Base-by-base conservation (phyloP, 2,888 invertebrate species). In the Cetonia aurata region DNA sequence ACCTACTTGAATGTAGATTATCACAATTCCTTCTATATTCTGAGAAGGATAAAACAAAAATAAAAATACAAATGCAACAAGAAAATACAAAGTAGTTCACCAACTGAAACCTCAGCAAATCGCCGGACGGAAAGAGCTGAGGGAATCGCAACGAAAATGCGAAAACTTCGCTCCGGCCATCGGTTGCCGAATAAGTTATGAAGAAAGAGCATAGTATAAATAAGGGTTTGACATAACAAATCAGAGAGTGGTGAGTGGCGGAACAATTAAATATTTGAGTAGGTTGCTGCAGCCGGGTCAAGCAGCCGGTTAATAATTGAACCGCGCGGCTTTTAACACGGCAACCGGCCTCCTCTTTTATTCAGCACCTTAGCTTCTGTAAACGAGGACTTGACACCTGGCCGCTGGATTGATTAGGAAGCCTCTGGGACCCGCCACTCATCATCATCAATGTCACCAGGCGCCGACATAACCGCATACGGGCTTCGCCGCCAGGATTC, bases 191-290 rank as follows among this genome's bases (percentile, higher is more conserved):
- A 60, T 60, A 69, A 59, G 50, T 69, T 59, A 69, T 69, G 69
- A 69, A 69, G 69, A 69, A 69, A 69, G 69, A 69, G 69, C 60
- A 69, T 60, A 59, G 60, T 60, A 69, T 69, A 69, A 69, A 69
- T 69, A 66, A 67, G 66, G 57, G 66, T 66, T 70, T 70, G 70
- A 70, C 70, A 70, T 70, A 70, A 70, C 70, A 70, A 70, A 70
- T 70, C 70, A 70, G 66, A 69, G 69, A 52, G 69, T 59, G 59
- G 69, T 67, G 82, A 83, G 83, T 83, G 83, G 83, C 82, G 81
- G 82, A 82, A 81, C 84, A 84, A 84, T 84, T 84, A 84, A 84
- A 84, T 84, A 84, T 84, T 84, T 84, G 83, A 84, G 81, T 78
- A 81, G 83, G 82, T 79, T 67, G 67, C 69, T 80, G 80, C 81